Evolutionary conservation across 2,888 invertebrate species (phyloP).

Genomic region (Macaria liturata): DNA sequence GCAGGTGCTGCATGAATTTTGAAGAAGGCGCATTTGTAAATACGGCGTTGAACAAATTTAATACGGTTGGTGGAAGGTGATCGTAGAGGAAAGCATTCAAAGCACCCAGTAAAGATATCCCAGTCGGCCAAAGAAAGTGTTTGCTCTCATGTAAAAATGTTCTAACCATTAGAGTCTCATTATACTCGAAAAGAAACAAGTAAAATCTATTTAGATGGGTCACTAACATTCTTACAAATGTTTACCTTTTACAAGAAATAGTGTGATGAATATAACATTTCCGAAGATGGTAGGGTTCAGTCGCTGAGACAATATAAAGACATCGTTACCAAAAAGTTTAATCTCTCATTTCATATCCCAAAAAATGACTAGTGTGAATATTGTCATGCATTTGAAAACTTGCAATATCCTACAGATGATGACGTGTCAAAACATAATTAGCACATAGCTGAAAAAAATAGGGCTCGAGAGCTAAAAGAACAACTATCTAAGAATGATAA

Average conservation of each 20-base stretch:
- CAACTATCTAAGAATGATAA: slow-evolving; percentile 4
- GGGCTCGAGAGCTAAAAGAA: slow-evolving; percentile 13
- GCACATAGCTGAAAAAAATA: slow-evolving; percentile 14
- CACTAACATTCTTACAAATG: slow-evolving; percentile 10
- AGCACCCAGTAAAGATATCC: slow-evolving; percentile 12
- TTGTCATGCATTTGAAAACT: slow-evolving; percentile 19
- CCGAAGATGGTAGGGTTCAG: slow-evolving; percentile 7
- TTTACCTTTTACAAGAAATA: slow-evolving; percentile 16
- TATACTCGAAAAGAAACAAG: too few species aligned
- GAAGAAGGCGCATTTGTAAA: too few species aligned
- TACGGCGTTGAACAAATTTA: slow-evolving; percentile 12
- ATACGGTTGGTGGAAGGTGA: slow-evolving; percentile 11
- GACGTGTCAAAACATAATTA: slow-evolving; percentile 9
- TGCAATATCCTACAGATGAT: slow-evolving; percentile 14
- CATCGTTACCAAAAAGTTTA: slow-evolving; percentile 18
- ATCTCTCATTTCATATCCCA: slow-evolving; percentile 13
- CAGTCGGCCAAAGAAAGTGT: slow-evolving; percentile 9
- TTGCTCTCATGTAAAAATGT: slow-evolving; percentile 17
- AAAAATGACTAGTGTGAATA: slow-evolving; percentile 15
- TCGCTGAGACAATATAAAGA: slow-evolving; percentile 16
- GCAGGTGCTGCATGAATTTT: too few species aligned
- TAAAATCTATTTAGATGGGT: slow-evolving; percentile 19
- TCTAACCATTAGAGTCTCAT: too few species aligned
- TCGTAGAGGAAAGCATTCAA: slow-evolving; percentile 14
- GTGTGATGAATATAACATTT: slow-evolving; percentile 18